These are phyloP conservation scores for Ceratitis capitata DNA, from an alignment of 1,140 invertebrate genomes.

Conservation along the genomic window DNA sequence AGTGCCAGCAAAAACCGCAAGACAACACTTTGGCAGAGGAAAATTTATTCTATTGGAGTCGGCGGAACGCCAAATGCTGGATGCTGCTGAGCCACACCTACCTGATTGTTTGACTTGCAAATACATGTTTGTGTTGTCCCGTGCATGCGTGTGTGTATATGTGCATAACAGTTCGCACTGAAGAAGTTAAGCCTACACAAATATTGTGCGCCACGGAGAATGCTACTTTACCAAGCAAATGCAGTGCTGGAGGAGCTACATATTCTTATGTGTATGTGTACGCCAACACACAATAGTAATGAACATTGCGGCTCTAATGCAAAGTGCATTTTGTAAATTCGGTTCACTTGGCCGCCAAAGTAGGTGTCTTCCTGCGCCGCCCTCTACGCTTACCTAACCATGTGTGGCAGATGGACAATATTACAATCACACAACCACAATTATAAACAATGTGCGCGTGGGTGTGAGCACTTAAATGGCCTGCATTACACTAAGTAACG, in stretches of 20 bases:
- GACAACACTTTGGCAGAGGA: slow-evolving; percentile 13
- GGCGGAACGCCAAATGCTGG: not conserved
- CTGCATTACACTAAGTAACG: not conserved
- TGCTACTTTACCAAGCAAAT: not conserved
- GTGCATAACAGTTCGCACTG: not conserved
- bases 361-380: not conserved
- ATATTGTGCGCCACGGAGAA: not conserved
- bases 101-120: too few species aligned
- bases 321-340: slow-evolving; percentile 4
- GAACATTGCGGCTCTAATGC: not conserved
- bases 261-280: not conserved
- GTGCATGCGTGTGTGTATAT: not conserved
- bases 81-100: not conserved
- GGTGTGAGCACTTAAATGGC: not conserved
- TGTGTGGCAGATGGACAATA: not conserved
- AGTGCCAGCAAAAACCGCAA: not conserved
- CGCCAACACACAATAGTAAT: not conserved
- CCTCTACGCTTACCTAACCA: not conserved
- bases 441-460: not conserved
- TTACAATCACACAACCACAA: not conserved
- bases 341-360: not conserved
- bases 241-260: not conserved
- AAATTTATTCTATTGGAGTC: not conserved
- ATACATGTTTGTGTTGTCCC: not conserved
- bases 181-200: not conserved